Percentiles rank a stretch among this genome's conserved stretches.
phyloP scores from a whole-genome alignment of 2,797 vertebrate genomes.

The Ciconia nigra region DNA sequence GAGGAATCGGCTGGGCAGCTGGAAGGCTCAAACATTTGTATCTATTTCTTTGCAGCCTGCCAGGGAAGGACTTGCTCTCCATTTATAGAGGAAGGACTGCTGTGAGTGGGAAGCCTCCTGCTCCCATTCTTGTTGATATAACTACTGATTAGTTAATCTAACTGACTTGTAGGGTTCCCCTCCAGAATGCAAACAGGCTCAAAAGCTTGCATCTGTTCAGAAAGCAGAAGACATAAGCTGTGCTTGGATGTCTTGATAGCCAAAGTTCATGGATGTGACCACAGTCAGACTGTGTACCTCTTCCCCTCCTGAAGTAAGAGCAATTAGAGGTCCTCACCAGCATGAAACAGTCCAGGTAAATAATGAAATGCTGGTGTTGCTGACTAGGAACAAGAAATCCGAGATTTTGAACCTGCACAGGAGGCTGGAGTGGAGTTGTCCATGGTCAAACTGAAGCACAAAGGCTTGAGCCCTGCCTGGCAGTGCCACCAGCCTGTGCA shows the following conservation, averaged over 20 bases:
- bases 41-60: not conserved
- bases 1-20: not conserved
- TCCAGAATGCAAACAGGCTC: not conserved
- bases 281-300: not conserved
- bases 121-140: not conserved
- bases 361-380: not conserved
- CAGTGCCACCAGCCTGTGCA: fast-evolving
- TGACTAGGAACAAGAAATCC: not conserved
- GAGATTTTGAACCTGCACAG: not conserved
- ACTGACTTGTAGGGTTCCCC: not conserved
- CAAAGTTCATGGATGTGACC: not conserved
- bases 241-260: not conserved
- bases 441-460: not conserved
- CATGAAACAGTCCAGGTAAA: not conserved
- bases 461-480: not conserved
- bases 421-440: not conserved
- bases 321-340: not conserved
- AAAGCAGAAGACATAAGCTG: not conserved
- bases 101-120: not conserved
- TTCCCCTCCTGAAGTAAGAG: not conserved
- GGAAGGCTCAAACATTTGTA: not conserved
- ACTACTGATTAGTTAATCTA: not conserved
- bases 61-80: not conserved
- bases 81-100: not conserved
- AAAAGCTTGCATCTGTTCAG: not conserved